phyloP scores from a whole-genome alignment of 1,140 invertebrate genomes.

The Sminthurinus signatus region DNA sequence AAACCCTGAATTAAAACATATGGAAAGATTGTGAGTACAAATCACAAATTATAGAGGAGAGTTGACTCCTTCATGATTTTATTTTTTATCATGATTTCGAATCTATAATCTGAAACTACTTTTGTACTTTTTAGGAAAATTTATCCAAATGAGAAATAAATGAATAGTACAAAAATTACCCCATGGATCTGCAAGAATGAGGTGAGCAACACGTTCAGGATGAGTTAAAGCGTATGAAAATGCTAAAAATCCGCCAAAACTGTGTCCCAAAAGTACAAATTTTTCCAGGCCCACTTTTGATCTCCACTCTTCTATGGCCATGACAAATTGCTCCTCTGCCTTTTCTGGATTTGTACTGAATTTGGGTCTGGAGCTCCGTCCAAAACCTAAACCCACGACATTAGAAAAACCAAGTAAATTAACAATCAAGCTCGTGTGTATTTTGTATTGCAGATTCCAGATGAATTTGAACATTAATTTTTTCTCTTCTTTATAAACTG shows the following conservation, averaged over 20 bases:
- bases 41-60: too few relatives aligned
- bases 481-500: neutral
- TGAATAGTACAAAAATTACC: too few relatives aligned
- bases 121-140: too few relatives aligned
- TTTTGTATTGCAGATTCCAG: too few relatives aligned
- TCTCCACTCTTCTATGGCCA: conserved; percentile 91
- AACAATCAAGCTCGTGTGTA: neutral
- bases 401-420: neutral
- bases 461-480: too few relatives aligned
- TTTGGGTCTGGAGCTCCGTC: conserved; percentile 76
- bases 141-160: too few relatives aligned
- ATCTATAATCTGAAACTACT: too few relatives aligned
- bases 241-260: conserved; percentile 88
- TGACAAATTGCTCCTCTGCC: conserved; percentile 82
- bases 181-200: conserved; percentile 95
- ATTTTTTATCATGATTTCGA: too few relatives aligned
- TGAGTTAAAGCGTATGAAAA: conserved; percentile 78
- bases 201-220: conserved; percentile 76
- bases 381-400: conserved; percentile 65
- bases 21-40: too few relatives aligned
- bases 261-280: conserved; percentile 88
- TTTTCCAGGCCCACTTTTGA: conserved; percentile 78
- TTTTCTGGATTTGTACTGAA: conserved; percentile 72
- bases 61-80: too few relatives aligned
- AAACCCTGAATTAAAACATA: too few relatives aligned